phyloP scores from a whole-genome alignment of 2,113 vertebrate species.

The Bothrops jararaca region DNA sequence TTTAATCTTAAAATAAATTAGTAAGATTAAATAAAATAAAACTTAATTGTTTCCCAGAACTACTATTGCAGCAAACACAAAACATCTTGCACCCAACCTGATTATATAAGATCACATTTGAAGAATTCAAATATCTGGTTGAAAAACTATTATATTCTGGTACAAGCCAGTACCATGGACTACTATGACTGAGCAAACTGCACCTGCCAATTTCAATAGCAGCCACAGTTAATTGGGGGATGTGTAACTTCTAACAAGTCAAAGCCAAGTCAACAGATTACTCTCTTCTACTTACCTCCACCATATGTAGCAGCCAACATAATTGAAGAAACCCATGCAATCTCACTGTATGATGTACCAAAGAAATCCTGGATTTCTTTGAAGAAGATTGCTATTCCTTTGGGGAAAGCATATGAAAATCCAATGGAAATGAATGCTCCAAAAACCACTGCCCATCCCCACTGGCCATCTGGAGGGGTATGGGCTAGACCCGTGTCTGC shows the following conservation, averaged over 20 bases:
- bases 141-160: neutral
- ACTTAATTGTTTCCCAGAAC: neutral
- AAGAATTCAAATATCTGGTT: neutral
- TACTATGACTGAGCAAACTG: neutral
- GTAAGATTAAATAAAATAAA: neutral
- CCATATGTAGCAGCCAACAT: slow-evolving; percentile 78
- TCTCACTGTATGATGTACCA: slow-evolving; percentile 71
- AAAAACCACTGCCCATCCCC: slow-evolving; percentile 77
- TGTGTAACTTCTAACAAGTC: neutral
- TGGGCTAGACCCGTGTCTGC: slow-evolving; percentile 9
- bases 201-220: neutral
- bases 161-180: neutral
- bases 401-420: slow-evolving; percentile 80
- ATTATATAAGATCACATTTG: neutral
- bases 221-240: fast-evolving
- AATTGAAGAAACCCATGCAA: slow-evolving; percentile 79
- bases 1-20: neutral
- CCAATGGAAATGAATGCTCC: slow-evolving; percentile 78
- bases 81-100: neutral
- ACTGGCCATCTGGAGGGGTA: slow-evolving; percentile 74
- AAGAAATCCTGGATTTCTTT: slow-evolving; percentile 81
- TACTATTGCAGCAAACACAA: neutral
- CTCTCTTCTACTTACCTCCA: slow-evolving; percentile 69
- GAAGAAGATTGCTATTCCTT: slow-evolving; percentile 79
- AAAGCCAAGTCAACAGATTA: fast-evolving